Evolutionary conservation across 2,888 invertebrate species (phyloP).

Genomic region (Cataglyphis altisquamis): DNA sequence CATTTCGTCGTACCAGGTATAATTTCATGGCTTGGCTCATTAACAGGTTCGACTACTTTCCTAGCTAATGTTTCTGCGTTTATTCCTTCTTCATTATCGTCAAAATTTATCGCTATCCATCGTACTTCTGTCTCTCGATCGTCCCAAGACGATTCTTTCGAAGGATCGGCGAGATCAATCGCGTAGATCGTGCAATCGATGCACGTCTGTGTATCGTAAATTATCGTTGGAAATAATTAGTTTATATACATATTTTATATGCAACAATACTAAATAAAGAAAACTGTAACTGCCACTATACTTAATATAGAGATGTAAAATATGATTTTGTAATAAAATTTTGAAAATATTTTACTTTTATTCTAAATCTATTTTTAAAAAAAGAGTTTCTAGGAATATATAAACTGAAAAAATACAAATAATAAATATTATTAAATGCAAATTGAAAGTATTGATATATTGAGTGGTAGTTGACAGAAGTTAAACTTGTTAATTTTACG

Average conservation of each 20-base stretch:
- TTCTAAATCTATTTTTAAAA: neutral
- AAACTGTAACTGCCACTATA: neutral
- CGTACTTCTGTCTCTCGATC: slow-evolving; percentile 84
- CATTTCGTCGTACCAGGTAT: slow-evolving; percentile 77
- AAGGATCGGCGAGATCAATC: slow-evolving; percentile 69
- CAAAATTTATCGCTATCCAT: slow-evolving; percentile 77
- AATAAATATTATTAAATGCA: neutral
- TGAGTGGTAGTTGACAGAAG: neutral
- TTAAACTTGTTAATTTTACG: slow-evolving; percentile 39
- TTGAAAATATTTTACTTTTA: neutral
- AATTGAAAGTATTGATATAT: neutral
- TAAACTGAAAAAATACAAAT: neutral
- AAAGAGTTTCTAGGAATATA: neutral
- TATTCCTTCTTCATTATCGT: slow-evolving; percentile 4
- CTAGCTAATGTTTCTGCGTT: slow-evolving; percentile 62
- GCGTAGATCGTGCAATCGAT: slow-evolving; percentile 75
- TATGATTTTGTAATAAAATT: neutral
- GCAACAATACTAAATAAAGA: neutral
- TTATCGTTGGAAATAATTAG: neutral
- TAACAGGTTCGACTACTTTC: slow-evolving; percentile 77
- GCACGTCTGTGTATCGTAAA: slow-evolving; percentile 61
- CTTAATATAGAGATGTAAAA: neutral
- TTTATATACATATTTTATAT: neutral
- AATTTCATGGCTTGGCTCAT: slow-evolving; percentile 82
- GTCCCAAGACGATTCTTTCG: slow-evolving; percentile 84